Conservation (phyloP, 1,140 invertebrate species). For the Colletes latitarsis region DNA sequence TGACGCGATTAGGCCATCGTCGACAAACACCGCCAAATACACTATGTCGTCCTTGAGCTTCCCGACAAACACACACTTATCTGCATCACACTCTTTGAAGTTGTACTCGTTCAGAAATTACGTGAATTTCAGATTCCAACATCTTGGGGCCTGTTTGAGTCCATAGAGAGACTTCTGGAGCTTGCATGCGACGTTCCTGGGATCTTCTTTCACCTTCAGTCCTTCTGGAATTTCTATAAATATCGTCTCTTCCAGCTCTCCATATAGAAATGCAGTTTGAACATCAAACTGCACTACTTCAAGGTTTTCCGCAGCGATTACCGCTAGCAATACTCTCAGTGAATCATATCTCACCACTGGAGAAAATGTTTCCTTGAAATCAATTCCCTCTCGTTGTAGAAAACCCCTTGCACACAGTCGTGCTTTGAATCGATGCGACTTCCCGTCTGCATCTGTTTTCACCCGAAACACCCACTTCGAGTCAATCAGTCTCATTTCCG, state of each 20-base stretch:
- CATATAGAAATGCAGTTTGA: not conserved
- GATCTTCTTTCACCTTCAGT: conserved; percentile 18
- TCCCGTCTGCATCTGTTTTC: not conserved
- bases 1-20: conserved; percentile 40
- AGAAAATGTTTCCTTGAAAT: conserved; percentile 63
- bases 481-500: not conserved
- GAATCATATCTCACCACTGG: conserved; percentile 43
- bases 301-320: not conserved
- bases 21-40: conserved; percentile 48
- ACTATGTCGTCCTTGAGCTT: not conserved
- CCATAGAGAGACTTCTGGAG: conserved; percentile 66
- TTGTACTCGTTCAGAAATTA: conserved; percentile 11
- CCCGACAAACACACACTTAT: conserved; percentile 35
- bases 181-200: no score
- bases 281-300: not conserved
- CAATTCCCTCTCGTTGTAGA: conserved; percentile 54
- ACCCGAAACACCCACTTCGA: conserved; percentile 18
- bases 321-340: conserved; percentile 32
- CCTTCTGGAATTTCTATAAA: conserved; percentile 72
- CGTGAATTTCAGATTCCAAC: conserved; percentile 46
- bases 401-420: conserved; percentile 54
- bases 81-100: conserved; percentile 33
- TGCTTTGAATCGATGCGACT: not conserved
- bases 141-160: conserved; percentile 50
- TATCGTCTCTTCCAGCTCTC: conserved; percentile 7